Percentiles rank a stretch among this genome's conserved stretches.
phyloP scores from a whole-genome alignment of 1,140 invertebrate species.

The Dendrolimus kikuchii region DNA sequence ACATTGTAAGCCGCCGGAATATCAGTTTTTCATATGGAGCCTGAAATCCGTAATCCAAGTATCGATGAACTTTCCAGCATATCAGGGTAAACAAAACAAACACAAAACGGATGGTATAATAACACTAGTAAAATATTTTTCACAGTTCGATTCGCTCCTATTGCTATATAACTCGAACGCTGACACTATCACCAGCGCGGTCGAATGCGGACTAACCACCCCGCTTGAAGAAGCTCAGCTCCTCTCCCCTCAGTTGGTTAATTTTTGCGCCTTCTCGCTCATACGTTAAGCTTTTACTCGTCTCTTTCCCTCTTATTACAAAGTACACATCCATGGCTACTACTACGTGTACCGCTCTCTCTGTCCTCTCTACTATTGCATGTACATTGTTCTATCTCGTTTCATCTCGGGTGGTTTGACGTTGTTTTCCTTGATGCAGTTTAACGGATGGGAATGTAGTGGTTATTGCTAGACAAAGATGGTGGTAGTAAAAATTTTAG shows the following conservation, averaged over 20 bases:
- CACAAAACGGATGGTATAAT: constrained; percentile 31
- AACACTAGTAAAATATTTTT: constrained; percentile 48
- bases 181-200: constrained; percentile 51
- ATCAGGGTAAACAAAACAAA: constrained; percentile 24
- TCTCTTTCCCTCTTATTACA: constrained; percentile 50
- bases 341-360: constrained; percentile 62
- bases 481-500: constrained; percentile 69
- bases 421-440: constrained; percentile 71
- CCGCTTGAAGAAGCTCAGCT: constrained; percentile 65
- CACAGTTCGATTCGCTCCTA: constrained; percentile 59
- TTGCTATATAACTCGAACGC: constrained; percentile 23
- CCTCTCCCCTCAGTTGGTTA: constrained; percentile 68
- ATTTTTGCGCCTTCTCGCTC: constrained; percentile 59
- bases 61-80: constrained; percentile 13
- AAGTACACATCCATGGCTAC: constrained; percentile 49
- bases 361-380: constrained; percentile 68
- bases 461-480: constrained; percentile 71
- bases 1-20: constrained; percentile 24
- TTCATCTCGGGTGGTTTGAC: constrained; percentile 66
- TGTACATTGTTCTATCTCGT: constrained; percentile 72
- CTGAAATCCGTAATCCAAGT: constrained; percentile 18
- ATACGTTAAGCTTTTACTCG: constrained; percentile 38
- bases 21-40: background rate
- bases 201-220: constrained; percentile 68
- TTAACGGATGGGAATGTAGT: constrained; percentile 68